A percentile compares a stretch with the other conserved stretches of the same genome.
These are phyloP conservation scores for Pagetopsis macropterus DNA, from an alignment of 2,797 vertebrate species.

Conservation along the genomic window DNA sequence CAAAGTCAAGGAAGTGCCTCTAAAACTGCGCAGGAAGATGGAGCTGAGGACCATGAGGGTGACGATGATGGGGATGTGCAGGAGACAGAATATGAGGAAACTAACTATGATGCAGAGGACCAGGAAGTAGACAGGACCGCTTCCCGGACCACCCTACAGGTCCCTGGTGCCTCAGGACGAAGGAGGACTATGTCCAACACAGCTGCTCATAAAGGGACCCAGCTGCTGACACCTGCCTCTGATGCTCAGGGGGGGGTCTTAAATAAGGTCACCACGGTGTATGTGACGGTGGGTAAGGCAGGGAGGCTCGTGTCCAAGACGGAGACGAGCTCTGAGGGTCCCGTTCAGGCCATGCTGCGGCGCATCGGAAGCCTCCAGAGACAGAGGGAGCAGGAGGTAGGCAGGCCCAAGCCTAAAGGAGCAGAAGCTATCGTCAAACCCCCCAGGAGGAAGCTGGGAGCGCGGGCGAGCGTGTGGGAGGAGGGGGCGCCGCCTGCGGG, in stretches of 20 bases:
- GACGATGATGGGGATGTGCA: conserved; percentile 62
- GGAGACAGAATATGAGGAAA: conserved; percentile 57
- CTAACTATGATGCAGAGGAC: conserved; percentile 57
- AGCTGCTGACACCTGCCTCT: conserved; percentile 66
- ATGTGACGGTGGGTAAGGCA: conserved; percentile 88
- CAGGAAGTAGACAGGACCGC: conserved; percentile 66
- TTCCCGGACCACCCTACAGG: conserved; percentile 44
- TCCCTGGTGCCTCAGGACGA: conserved; percentile 69
- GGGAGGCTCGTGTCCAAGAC: conserved; percentile 69
- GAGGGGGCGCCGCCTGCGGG: conserved; percentile 59
- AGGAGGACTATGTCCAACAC: conserved; percentile 78
- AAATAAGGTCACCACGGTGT: conserved; percentile 88
- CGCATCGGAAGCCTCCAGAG: conserved; percentile 90
- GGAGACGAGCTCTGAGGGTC: conserved; percentile 80
- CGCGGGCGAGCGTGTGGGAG: conserved; percentile 79
- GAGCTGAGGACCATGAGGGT: conserved; percentile 45
- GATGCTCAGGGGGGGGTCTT: conserved; percentile 61
- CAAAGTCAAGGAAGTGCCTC: conserved; percentile 60
- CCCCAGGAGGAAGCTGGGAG: conserved; percentile 85
- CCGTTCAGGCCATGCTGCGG: conserved; percentile 88
- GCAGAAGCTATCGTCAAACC: conserved; percentile 86
- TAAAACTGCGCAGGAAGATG: conserved; percentile 56
- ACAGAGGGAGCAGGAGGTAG: conserved; percentile 78
- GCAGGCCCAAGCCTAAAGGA: conserved; percentile 68
- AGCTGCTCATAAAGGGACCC: conserved; percentile 72